Conservation (phyloP, 2,797 vertebrate species). For the Saguinus oedipus region DNA sequence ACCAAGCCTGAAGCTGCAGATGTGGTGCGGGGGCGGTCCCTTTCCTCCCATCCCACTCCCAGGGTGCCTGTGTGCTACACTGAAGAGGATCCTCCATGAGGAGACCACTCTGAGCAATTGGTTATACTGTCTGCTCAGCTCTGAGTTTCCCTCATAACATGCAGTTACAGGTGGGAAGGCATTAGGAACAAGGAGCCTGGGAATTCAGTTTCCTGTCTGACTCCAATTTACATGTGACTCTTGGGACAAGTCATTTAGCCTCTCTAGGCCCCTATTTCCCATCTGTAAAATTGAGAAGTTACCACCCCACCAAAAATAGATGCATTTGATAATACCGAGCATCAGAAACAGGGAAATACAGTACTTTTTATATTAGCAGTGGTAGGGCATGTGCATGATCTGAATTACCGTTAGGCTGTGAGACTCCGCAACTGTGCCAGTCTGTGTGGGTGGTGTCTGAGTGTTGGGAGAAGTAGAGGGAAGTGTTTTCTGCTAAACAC, state of each 20-base stretch:
- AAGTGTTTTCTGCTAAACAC: neutral
- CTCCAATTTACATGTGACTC: neutral
- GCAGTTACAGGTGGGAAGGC: accelerated
- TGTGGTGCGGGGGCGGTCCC: too few relatives aligned
- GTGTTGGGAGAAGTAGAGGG: neutral
- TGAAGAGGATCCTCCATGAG: neutral
- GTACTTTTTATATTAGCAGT: too few relatives aligned
- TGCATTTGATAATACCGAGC: neutral
- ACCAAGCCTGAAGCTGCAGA: neutral
- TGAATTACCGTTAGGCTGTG: neutral
- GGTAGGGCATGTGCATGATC: accelerated
- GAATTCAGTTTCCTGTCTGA: neutral
- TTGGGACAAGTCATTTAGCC: neutral
- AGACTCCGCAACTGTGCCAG: neutral
- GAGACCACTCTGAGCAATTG: neutral
- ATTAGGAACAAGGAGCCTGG: neutral
- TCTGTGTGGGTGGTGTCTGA: accelerated
- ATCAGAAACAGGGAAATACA: neutral
- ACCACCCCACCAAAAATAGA: neutral
- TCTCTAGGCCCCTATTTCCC: neutral
- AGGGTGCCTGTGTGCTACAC: too few relatives aligned
- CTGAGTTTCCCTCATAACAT: neutral
- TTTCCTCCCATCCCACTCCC: too few relatives aligned
- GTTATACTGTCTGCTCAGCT: neutral
- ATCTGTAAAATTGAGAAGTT: neutral